phyloP scores from a whole-genome alignment of 1,140 invertebrate genomes.

The Cherax destructor region DNA sequence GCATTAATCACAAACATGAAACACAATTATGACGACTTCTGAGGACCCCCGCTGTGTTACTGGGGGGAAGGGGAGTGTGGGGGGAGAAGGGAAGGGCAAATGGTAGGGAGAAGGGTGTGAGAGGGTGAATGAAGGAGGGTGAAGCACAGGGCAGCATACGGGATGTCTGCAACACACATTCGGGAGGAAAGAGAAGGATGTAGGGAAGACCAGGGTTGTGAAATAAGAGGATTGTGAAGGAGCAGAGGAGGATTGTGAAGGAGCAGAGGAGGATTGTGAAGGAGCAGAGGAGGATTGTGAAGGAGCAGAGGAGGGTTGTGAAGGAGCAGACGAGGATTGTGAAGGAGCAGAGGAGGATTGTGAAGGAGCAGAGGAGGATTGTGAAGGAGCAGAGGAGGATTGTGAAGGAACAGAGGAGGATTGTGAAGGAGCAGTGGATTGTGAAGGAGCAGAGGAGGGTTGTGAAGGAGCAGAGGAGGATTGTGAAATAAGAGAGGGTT shows the following conservation, averaged over 20 bases:
- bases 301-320: neutral
- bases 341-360: neutral
- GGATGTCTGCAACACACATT: neutral
- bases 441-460: neutral
- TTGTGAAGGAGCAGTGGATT: neutral
- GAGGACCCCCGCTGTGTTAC: constrained; percentile 1
- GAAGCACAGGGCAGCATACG: neutral
- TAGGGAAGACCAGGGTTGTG: too few species aligned
- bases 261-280: neutral
- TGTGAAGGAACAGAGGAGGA: neutral
- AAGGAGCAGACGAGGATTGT: neutral
- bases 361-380: neutral
- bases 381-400: neutral
- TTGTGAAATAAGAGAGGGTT: neutral
- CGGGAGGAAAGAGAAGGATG: neutral
- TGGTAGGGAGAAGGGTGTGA: neutral
- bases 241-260: neutral
- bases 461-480: neutral
- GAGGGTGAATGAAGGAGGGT: neutral
- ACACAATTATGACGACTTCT: constrained; percentile 4
- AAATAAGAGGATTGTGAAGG: neutral
- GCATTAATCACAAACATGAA: constrained; percentile 5
- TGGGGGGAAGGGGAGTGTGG: neutral
- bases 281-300: too few species aligned
- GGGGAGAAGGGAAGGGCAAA: neutral